Base-by-base conservation (phyloP, 2,797 vertebrate genomes). In the Spinus pinus region DNA sequence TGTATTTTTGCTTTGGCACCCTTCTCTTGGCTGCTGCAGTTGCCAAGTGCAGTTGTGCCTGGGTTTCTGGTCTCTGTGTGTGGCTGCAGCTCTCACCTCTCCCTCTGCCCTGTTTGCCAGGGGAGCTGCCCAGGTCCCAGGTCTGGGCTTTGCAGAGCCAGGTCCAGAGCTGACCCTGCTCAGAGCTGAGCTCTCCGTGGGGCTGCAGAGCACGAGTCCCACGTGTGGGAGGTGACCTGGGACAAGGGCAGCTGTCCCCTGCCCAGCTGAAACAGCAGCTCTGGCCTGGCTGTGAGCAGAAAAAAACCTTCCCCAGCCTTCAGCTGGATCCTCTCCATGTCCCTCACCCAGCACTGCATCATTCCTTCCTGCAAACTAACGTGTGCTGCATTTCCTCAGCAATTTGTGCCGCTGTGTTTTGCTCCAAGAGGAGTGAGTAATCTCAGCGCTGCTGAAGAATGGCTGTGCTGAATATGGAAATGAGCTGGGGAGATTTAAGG, bases 41-140 rank as follows among this genome's bases (percentile, higher is more conserved):
- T 42, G 3, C 69, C 19, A 7, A 54, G 51, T 7, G 61, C 61
- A 5, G 17, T 41, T 39, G 65, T 81, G 7, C 24, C 77, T 50
- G 10, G 0, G 14, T 53, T 75, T n/a, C 2, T 50, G 6, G 27
- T 24, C 56, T 2, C 22, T 12, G 27, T 3, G 6, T 2, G 0
- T 42, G 67, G 10, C 67, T 41, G 44, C 23, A 57, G 42, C 24
- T 78, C 30, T 6, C 27, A 35, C 5, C 9, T 30, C 41, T 41
- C 41, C 41, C 41, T 42, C 17, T 22, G 10, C 1, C 17, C 50
- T 37, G 14, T 31, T 51, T 62, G 60, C 12, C 49, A 28, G 56
- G 39, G 30, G 15, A 24, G 14, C 53, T 61, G 12, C 57, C 35
- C 39, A 12, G 69, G 42, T 41, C 49, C 1, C 39, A 12, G 46